Base-by-base conservation (phyloP, 2,888 invertebrate genomes). In the Cheilosia vernalis region DNA sequence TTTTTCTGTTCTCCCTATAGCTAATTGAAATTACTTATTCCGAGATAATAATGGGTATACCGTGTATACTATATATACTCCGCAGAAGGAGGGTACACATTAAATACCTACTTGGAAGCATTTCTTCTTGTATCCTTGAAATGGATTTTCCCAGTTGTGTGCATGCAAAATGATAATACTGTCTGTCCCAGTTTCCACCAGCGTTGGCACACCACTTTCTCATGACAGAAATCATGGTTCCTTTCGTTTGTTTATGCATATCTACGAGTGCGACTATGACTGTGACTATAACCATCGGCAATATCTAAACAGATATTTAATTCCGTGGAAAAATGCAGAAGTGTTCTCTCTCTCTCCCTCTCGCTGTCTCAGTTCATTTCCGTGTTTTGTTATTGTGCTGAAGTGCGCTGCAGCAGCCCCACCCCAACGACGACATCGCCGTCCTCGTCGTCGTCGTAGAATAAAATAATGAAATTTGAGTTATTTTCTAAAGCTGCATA, bases 261-360 rank as follows among this genome's bases (percentile, higher is more conserved):
- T 78, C 67, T 63, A 67, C 53, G 27, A 51, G 42, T 64, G 15
- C 47, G 37, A 44, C 42, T 64, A 17, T 51, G 42, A 60, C 64
- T 67, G 37, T 69, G 79, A 74, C 79, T 73, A 21, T 40, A 21
- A 30, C 60, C 60, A 73, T 58, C 66, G 63, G 51, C 67, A 73
- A 67, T 79, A 56, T 79, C 79, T 83, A 70, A 80, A 64, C 74
- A 70, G 79, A 84, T 80, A 74, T 76, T 80, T 80, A 80, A 80
- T 84, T 84, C 66, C 74, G 64, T 70, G 55, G 69, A 76, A 84
- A 76, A 84, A 80, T 79, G 84, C 84, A 84, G 40, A 80, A 80
- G 47, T 74, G 58, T 64, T 69, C 79, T 53, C 40, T 27, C 58
- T 64, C 84, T 53, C 2, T 69, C 79, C 40, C 40, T 37, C 58